Conservation (phyloP, 2,888 invertebrate genomes). For the Drosophila mimetica region DNA sequence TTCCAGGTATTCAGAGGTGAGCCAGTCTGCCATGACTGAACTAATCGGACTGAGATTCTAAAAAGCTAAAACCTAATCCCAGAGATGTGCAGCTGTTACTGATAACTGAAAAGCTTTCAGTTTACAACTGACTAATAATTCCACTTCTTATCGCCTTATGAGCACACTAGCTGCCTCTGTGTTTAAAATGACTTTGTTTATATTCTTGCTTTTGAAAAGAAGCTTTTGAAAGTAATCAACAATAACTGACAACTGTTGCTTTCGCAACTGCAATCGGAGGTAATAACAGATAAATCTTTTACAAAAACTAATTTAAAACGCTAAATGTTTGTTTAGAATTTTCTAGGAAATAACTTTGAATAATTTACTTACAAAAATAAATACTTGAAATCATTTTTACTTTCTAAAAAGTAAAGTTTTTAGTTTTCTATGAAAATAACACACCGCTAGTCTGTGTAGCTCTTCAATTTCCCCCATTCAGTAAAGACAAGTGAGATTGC, state of each 20-base stretch:
- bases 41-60: neutral
- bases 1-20: constrained; percentile 65
- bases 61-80: too few relatives aligned
- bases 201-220: neutral
- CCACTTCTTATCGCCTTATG: neutral
- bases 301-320: too few relatives aligned
- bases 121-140: constrained; percentile 4
- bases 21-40: constrained; percentile 56
- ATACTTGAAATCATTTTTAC: too few relatives aligned
- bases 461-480: neutral
- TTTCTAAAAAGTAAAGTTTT: neutral
- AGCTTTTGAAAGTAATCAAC: too few relatives aligned
- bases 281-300: too few relatives aligned
- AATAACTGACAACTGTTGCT: neutral
- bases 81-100: neutral
- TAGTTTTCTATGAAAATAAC: too few relatives aligned
- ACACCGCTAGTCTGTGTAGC: too few relatives aligned
- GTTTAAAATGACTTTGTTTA: neutral
- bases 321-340: too few relatives aligned
- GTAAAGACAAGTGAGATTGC: neutral
- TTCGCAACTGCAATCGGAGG: neutral
- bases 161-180: neutral
- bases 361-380: too few relatives aligned
- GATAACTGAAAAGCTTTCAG: neutral
- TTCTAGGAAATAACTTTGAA: too few relatives aligned